Conservation (phyloP, 1,140 invertebrate species). For the Ceratosolen fusciceps region DNA sequence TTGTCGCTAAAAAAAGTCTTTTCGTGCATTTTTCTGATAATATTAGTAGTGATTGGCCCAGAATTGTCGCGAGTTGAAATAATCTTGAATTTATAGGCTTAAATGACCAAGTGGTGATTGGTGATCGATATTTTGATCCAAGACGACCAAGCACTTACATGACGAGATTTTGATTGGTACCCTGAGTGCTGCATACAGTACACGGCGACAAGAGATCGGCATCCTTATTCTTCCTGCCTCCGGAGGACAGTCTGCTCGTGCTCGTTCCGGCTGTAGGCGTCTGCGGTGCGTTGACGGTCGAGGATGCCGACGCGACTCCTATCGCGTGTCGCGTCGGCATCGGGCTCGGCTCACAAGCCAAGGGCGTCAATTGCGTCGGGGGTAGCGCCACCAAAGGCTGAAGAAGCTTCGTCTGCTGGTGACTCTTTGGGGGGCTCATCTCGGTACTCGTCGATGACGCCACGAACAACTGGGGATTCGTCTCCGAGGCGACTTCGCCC, state of each 20-base stretch:
- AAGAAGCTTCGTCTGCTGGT: conserved; percentile 60
- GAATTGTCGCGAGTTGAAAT: no score
- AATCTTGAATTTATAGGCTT: no score
- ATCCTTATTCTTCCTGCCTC: conserved; percentile 64
- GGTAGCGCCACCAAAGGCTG: conserved; percentile 66
- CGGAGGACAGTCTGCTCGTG: conserved; percentile 51
- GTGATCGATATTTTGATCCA: no score
- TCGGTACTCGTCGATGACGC: conserved; percentile 80
- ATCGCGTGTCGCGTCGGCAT: conserved; percentile 23
- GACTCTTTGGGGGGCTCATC: conserved; percentile 70
- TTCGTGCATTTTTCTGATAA: no score
- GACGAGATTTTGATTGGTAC: conserved; percentile 78
- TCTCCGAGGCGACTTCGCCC: conserved; percentile 74
- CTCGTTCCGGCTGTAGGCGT: conserved; percentile 33
- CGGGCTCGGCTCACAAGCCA: background rate
- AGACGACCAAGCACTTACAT: conserved; percentile 71
- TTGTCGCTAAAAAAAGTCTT: no score
- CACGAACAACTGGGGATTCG: conserved; percentile 80
- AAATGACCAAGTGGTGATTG: no score
- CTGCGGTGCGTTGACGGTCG: conserved; percentile 27
- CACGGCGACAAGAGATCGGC: conserved; percentile 73
- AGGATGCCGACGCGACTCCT: background rate
- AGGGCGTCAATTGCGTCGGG: conserved; percentile 30
- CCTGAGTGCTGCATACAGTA: conserved; percentile 77
- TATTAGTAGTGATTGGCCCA: no score